Evolutionary conservation across 2,888 invertebrate genomes (phyloP), one percentile per base, ranked within the genome.

Genomic region (Nemapogon koenigi): DNA sequence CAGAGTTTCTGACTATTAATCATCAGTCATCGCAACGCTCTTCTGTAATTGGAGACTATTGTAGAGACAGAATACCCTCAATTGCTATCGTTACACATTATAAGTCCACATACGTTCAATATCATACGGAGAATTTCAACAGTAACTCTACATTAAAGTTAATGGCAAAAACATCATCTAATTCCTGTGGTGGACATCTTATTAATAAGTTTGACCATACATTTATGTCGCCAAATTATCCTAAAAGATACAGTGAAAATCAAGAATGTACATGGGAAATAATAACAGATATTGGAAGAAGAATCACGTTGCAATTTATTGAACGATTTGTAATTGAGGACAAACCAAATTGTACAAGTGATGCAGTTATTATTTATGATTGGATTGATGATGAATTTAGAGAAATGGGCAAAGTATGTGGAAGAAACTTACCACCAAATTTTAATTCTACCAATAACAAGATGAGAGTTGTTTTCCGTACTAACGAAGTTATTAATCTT

Each of bases 261-360:
- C 73, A 83, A 32, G 93, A 94, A 64, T 93, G 94, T 52, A 65
- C 80, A 4, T 94, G 94, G 94, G 86, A 86, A 49, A 82, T 94
- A 38, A 61, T 67, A 22, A 78, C 84, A 1, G 68, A 81, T 1
- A 47, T 71, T 19, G 92, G 92, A 0, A 88, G 84, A 49, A 83
- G 85, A 51, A 68, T 94, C 27, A 84, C 83, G 2, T 62, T 93
- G 3, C 47, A 65, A 3, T 94, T 94, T 57, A 51, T 80, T 0
- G 84, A 83, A 1, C 73, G 91, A 41, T 94, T 94, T 60, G 87
- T 85, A 48, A 63, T 95, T 25, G 92, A 94, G 66, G 76, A 81
- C 15, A 82, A 82, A 40, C 46, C 57, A 1, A 83, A 87, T 51
- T 94, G 94, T 51, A 67, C 72, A 1, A 90, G 90, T 49, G 94